These are phyloP conservation scores for Thripadectes ignobilis DNA, from an alignment of 2,797 vertebrate species.

Conservation along the genomic window DNA sequence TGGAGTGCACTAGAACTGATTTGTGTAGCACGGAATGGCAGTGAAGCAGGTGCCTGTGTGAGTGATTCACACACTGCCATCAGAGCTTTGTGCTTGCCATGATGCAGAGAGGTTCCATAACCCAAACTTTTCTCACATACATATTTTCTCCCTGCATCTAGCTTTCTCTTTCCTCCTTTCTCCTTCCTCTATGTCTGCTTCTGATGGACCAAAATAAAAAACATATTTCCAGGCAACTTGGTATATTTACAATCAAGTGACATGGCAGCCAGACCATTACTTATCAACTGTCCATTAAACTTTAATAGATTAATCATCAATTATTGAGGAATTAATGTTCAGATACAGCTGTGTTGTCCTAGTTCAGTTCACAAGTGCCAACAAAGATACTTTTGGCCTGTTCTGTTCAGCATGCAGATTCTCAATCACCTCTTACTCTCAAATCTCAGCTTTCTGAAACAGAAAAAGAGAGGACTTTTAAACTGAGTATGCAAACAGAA, in stretches of 20 bases:
- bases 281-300: constrained; percentile 81
- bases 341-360: constrained; percentile 80
- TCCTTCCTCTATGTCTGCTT: background rate
- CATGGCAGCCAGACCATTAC: constrained; percentile 78
- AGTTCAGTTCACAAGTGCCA: constrained; percentile 68
- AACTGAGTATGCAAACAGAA: background rate
- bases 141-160: background rate
- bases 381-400: constrained; percentile 47
- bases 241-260: constrained; percentile 74
- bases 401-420: background rate
- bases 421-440: constrained; percentile 13
- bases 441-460: constrained; percentile 25
- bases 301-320: constrained; percentile 81
- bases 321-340: constrained; percentile 82
- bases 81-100: background rate
- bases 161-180: background rate
- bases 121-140: background rate
- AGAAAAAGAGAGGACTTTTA: background rate
- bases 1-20: background rate
- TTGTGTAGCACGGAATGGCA: background rate
- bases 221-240: constrained; percentile 74
- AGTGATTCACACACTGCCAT: background rate
- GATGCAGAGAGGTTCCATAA: background rate
- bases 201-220: constrained; percentile 30
- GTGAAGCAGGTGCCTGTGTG: background rate